Conservation (phyloP, 2,888 invertebrate genomes). For the Apamea epomidion region DNA sequence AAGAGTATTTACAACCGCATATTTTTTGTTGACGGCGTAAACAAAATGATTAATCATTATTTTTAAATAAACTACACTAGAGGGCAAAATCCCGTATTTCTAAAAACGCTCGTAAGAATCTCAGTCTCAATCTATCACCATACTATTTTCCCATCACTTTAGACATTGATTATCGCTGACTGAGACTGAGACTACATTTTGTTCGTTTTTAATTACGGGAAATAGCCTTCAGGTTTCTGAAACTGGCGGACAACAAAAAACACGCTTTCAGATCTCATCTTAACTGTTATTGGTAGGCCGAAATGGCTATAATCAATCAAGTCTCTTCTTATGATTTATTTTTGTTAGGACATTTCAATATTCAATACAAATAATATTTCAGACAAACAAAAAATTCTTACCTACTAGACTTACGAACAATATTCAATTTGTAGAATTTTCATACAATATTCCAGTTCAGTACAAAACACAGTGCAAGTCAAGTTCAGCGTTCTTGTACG, state of each 20-base stretch:
- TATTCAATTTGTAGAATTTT: slow-evolving; percentile 63
- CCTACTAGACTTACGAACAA: background rate
- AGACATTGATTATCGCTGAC: background rate
- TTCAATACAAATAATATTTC: background rate
- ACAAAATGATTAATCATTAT: background rate
- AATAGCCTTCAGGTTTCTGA: too few species aligned
- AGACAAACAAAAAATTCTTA: background rate
- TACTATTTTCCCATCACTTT: background rate
- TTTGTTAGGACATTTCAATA: background rate
- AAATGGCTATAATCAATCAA: background rate
- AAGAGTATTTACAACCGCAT: background rate
- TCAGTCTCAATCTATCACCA: background rate
- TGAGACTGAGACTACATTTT: background rate
- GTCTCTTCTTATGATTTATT: background rate
- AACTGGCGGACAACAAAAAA: too few species aligned
- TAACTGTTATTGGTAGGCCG: background rate
- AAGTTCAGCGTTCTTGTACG: slow-evolving; percentile 44
- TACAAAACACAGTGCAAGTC: slow-evolving; percentile 32
- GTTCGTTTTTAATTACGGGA: background rate
- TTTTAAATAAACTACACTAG: background rate
- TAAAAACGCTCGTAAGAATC: background rate
- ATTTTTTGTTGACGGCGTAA: background rate
- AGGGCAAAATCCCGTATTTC: background rate
- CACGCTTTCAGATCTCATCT: background rate
- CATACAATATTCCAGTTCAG: slow-evolving; percentile 39